A percentile compares a stretch with the other conserved stretches of the same genome.
phyloP scores from a whole-genome alignment of 2,888 invertebrate species.

The Cheilosia soror region DNA sequence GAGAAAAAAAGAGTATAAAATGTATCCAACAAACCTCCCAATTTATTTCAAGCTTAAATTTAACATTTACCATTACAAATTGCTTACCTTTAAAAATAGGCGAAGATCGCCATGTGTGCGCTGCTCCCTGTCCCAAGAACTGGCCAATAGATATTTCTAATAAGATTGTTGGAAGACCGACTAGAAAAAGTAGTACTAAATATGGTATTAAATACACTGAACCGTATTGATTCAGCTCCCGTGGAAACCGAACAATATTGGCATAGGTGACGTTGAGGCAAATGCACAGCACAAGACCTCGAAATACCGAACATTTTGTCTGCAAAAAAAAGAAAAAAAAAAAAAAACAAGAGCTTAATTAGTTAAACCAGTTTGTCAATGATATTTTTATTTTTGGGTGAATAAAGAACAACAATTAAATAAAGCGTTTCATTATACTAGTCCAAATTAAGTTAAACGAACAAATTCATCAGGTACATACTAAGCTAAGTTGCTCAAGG shows the following conservation, averaged over 20 bases:
- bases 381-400: not conserved
- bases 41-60: too few species aligned
- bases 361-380: constrained; percentile 30
- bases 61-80: not conserved
- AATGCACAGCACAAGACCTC: constrained; percentile 83
- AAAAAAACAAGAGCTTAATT: constrained; percentile 62
- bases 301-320: constrained; percentile 84
- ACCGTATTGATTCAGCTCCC: constrained; percentile 83
- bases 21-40: too few species aligned
- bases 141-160: constrained; percentile 84
- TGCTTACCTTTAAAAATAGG: constrained; percentile 83
- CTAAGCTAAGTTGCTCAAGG: constrained; percentile 24
- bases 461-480: not conserved
- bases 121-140: constrained; percentile 84
- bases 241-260: constrained; percentile 84
- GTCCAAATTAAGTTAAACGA: not conserved
- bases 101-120: constrained; percentile 83
- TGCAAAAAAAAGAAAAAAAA: constrained; percentile 77
- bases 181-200: constrained; percentile 82
- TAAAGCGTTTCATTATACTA: not conserved
- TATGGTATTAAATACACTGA: constrained; percentile 83
- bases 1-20: too few species aligned
- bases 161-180: constrained; percentile 83
- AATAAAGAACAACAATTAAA: not conserved
- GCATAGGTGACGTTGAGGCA: constrained; percentile 83